Conservation (phyloP, 2,888 invertebrate genomes). For the Cyclophora punctaria region DNA sequence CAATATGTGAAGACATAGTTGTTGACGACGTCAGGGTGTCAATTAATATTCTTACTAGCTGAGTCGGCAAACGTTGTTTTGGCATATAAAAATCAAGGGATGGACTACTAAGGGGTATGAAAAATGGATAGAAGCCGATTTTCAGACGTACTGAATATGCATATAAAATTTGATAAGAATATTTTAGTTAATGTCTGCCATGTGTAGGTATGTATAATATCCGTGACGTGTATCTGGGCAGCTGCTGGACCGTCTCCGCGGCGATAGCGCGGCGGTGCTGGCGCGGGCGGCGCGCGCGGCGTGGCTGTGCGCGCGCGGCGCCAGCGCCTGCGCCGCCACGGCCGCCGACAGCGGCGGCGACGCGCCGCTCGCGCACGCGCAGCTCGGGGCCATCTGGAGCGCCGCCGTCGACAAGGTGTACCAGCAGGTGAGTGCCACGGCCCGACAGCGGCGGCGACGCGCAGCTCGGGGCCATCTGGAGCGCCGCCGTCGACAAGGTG, state of each 20-base stretch:
- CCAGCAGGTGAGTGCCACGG: slow-evolving; percentile 53
- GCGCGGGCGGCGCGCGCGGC: slow-evolving; percentile 43
- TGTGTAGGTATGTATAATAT: too few species aligned
- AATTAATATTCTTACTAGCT: too few species aligned
- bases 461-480: slow-evolving; percentile 53
- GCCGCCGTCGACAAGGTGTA: slow-evolving; percentile 80
- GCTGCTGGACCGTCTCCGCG: slow-evolving; percentile 56
- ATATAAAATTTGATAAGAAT: too few species aligned
- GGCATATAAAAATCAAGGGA: too few species aligned
- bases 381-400: slow-evolving; percentile 54
- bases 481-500: slow-evolving; percentile 78
- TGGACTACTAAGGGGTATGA: too few species aligned
- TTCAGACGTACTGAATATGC: too few species aligned
- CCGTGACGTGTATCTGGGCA: too few species aligned
- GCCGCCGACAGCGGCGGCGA: slow-evolving; percentile 60
- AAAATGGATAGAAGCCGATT: too few species aligned
- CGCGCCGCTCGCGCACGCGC: slow-evolving; percentile 44
- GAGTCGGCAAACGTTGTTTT: too few species aligned
- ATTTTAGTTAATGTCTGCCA: too few species aligned
- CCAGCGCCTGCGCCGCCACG: slow-evolving; percentile 52
- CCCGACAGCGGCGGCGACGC: slow-evolving; percentile 52
- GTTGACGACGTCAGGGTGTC: too few species aligned
- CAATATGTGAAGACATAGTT: too few species aligned
- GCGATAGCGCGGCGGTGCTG: slow-evolving; percentile 35
- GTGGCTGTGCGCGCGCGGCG: slow-evolving; percentile 51